Percentiles rank a stretch among this genome's conserved stretches.
phyloP scores from a whole-genome alignment of 2,888 invertebrate species.

The Spatulosminthurus flaviceps region DNA sequence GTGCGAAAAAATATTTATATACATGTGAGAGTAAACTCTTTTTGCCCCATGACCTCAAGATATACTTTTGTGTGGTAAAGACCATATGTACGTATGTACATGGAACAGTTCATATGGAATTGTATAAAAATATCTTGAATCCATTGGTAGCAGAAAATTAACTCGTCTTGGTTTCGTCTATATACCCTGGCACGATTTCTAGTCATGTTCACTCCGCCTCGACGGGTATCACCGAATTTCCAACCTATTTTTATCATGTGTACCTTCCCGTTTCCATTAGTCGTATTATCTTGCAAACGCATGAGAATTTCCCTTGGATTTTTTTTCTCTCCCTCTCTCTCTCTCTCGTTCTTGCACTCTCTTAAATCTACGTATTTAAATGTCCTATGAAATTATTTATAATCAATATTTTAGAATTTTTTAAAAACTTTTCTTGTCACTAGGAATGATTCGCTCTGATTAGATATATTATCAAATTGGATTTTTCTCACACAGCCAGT shows the following conservation, averaged over 20 bases:
- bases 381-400: no score
- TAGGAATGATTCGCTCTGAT: no score
- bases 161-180: no score
- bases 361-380: no score
- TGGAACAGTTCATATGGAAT: no score
- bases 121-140: not conserved
- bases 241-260: conserved; percentile 24
- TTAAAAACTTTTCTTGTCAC: no score
- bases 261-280: conserved; percentile 7
- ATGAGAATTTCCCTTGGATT: not conserved
- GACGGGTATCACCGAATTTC: conserved; percentile 18
- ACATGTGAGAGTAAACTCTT: not conserved
- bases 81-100: no score
- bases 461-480: no score
- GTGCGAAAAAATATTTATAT: conserved; percentile 1
- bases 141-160: not conserved
- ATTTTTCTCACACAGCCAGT: no score
- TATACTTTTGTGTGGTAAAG: not conserved
- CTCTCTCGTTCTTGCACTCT: no score
- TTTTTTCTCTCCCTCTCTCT: not conserved
- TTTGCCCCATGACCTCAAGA: not conserved
- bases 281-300: not conserved
- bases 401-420: no score
- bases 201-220: conserved; percentile 11
- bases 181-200: conserved; percentile 34